Base-by-base conservation (phyloP, 2,797 vertebrate genomes). In the Mionectes olivaceus region DNA sequence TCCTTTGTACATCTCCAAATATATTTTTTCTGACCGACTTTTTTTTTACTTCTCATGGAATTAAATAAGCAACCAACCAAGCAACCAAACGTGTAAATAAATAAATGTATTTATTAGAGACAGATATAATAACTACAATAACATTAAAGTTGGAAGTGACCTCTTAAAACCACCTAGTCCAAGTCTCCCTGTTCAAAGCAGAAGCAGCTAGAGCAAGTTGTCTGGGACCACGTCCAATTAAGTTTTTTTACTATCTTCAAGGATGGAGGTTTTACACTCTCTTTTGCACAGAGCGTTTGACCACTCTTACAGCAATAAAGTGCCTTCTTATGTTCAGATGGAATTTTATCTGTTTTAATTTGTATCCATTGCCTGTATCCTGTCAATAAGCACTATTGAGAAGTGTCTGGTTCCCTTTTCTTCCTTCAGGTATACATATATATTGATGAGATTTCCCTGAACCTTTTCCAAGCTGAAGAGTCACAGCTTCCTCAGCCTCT, bases 211-310 rank as follows among this genome's bases (percentile, higher is more conserved):
- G 2, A 69, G 11, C 2, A 64, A 5, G 4, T 41, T 60, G 2
- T 44, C 12, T 50, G 44, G 7, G 7, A 50, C 13, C 7, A 39
- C 0, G 0, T 50, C 4, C 24, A 22, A 2, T 7, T 32, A 7
- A 8, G 2, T 6, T 61, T 77, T 39, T 81, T 61, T 17, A 47
- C 10, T 44, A 2, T 49, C 5, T n/a, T 12, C 5, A 77, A 41
- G 7, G 10, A 30, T 32, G 18, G 25, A 68, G 19, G 39, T 4
- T 32, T 16, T 49, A 41, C 19, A 61, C 7, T 3, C 6, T 52
- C 6, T 30, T 68, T 32, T 44, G 44, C 41, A 63, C 41, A 61
- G 23, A 63, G 18, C 13, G 2, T 56, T 63, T 83, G 41, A 63
- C 14, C 6, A 60, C 12, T 1, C 4, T 46, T 19, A 49, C 4